Evolutionary conservation across 2,797 vertebrate species (phyloP), one percentile per base, ranked within the genome.

Genomic region (Choloepus didactylus): DNA sequence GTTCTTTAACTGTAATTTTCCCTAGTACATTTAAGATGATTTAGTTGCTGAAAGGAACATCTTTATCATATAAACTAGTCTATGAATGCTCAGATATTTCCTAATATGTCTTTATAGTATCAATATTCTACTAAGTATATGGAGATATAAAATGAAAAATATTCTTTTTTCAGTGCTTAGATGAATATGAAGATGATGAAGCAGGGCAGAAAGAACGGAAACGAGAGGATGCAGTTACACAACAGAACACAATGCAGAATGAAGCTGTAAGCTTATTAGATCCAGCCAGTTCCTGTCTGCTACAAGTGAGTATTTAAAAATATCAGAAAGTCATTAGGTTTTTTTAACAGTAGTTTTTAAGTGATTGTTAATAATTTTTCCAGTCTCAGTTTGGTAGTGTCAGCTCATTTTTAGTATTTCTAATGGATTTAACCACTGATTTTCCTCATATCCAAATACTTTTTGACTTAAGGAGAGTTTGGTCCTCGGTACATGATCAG

Each of bases 121-220:
- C 6, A 73, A 76, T 31, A 21, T 75, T 89, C 46, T 83, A 1
- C 88, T 81, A 81, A 35, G 88, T 64, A 23, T 19, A n/a, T 88
- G 4, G 85, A 54, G 35, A 72, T 84, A 72, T 96, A 70, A 95
- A 88, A 88, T 73, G 31, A n/a, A 95, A 92, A 97, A 86, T 95
- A 0, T 0, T 60, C 21, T 96, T 93, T 76, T 95, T 96, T 93
- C 98, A 99, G 99, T 99, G 99, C 97, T 98, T 99, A 92, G 99
- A 99, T 96, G 99, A 99, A 91, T 99, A 99, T 95, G 99, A 99
- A 84, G 99, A 99, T 76, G 99, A 99, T 27, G 99, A 99, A 96
- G 98, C 98, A 5, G 99, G 98, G 18, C 99, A 99, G 98, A 99
- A 99, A 96, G 98, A 99, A 79, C 97, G 98, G 85, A 99, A 98